A percentile compares a stretch with the other conserved stretches of the same genome.
Conservation (phyloP, 2,113 vertebrate genomes). For the Bothrops jararaca region DNA sequence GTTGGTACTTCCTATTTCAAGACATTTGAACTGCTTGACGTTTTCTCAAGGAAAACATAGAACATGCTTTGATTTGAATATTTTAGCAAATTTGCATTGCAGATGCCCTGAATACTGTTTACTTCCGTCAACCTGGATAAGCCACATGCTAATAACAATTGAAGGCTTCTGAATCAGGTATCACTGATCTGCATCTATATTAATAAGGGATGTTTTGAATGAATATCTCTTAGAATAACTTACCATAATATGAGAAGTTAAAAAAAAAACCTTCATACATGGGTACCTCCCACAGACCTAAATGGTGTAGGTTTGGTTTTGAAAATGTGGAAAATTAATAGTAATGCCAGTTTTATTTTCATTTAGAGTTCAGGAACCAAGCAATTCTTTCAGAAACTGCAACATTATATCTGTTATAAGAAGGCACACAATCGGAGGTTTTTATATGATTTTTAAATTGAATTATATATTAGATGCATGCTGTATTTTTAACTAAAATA, state of each 20-base stretch:
- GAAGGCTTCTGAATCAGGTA: background rate
- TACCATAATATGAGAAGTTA: background rate
- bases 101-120: background rate
- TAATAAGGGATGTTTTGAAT: background rate
- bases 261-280: background rate
- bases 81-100: background rate
- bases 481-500: constrained; percentile 11
- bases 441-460: background rate
- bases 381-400: background rate
- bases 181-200: background rate
- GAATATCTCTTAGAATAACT: background rate
- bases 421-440: background rate
- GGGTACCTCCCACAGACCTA: background rate
- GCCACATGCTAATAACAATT: background rate
- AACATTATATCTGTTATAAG: rapidly evolving
- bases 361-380: background rate
- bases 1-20: background rate
- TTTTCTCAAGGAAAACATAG: background rate
- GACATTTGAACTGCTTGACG: background rate
- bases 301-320: background rate
- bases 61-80: background rate
- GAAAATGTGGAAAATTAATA: background rate
- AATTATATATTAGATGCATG: background rate
- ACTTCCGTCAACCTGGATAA: background rate
- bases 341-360: background rate